phyloP scores from a whole-genome alignment of 2,113 vertebrate species.

The Zosterops japonicus region DNA sequence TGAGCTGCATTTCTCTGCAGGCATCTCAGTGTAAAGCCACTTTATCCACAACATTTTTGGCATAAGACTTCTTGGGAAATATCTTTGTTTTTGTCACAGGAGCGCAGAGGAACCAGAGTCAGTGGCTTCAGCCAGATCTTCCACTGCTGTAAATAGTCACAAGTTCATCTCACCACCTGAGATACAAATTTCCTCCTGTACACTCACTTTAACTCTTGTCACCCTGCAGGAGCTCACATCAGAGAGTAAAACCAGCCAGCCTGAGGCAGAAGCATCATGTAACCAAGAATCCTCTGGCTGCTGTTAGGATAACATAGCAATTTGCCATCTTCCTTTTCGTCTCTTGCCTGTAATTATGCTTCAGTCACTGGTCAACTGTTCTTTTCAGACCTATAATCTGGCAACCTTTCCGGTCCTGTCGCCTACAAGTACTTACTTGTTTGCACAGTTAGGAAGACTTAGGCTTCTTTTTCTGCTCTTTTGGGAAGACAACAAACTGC shows the following conservation, averaged over 20 bases:
- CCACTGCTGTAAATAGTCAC: neutral
- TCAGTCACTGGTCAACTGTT: slow-evolving; percentile 12
- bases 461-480: neutral
- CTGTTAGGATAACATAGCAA: slow-evolving; percentile 5
- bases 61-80: neutral
- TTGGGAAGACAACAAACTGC: neutral
- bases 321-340: slow-evolving; percentile 17
- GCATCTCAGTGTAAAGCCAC: neutral
- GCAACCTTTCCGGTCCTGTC: neutral
- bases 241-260: neutral
- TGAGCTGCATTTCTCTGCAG: neutral
- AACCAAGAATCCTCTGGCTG: neutral
- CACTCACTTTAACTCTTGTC: neutral
- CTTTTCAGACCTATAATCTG: slow-evolving; percentile 22
- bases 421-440: neutral
- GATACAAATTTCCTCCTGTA: neutral
- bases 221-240: accelerated
- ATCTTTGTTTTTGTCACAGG: neutral
- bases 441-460: neutral
- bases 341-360: slow-evolving; percentile 44
- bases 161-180: neutral
- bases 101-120: neutral
- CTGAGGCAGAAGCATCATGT: neutral
- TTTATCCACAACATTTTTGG: neutral
- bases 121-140: neutral